Evolutionary conservation across 2,113 vertebrate genomes (phyloP).

Genomic region (Sus scrofa): T2T-Sscrofa CM000816.6:108995001-108995500

Average conservation of each 20-base stretch:
- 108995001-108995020: not conserved
- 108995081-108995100: not conserved
- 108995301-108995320: not conserved
- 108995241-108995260: not conserved
- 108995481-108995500: not conserved
- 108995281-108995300: not conserved
- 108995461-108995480: not conserved
- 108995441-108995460: not conserved
- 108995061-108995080: not conserved
- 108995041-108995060: not conserved
- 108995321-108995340: not conserved
- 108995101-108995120: not conserved
- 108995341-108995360: not conserved
- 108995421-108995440: not conserved
- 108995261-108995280: not conserved
- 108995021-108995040: not conserved
- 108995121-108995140: not conserved
- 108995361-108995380: not conserved
- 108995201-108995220: not conserved
- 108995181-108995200: not conserved
- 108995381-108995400: not conserved
- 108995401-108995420: not conserved
- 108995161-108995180: not conserved
- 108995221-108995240: not conserved
- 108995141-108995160: not conserved